phyloP scores from a whole-genome alignment of 2,113 vertebrate species.

The Apodemus speciosus region DNA sequence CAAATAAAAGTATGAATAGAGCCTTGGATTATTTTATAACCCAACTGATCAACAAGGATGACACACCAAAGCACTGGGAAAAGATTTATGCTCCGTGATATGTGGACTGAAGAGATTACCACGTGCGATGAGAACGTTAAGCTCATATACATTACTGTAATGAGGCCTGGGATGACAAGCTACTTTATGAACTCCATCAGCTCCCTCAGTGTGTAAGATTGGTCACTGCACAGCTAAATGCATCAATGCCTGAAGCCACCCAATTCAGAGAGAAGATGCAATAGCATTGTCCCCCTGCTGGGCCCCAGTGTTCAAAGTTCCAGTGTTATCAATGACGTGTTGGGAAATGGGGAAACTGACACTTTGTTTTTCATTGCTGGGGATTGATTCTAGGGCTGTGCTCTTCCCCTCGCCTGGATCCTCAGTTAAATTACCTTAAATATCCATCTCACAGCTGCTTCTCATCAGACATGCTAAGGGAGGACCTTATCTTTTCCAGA shows the following conservation, averaged over 20 bases:
- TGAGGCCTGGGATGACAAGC: slow-evolving; percentile 20
- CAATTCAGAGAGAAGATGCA: not conserved
- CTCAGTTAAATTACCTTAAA: not conserved
- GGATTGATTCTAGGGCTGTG: not conserved
- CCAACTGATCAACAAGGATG: not conserved
- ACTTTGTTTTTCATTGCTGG: not conserved
- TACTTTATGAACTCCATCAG: not conserved
- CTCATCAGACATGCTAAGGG: not conserved
- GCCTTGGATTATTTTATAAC: slow-evolving; percentile 33
- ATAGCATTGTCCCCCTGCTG: not conserved
- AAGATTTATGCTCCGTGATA: not conserved
- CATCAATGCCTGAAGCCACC: not conserved
- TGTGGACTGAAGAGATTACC: slow-evolving; percentile 50
- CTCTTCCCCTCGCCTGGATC: fast-evolving
- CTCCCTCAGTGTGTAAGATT: not conserved
- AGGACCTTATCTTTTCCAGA: not conserved
- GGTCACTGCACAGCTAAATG: not conserved
- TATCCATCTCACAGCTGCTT: not conserved
- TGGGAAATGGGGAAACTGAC: not conserved
- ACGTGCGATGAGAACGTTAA: slow-evolving; percentile 30
- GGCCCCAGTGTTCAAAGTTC: not conserved
- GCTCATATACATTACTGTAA: not conserved
- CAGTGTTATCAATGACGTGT: not conserved
- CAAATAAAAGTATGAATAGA: slow-evolving; percentile 6
- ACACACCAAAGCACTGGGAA: not conserved